Percentiles rank a stretch among this genome's conserved stretches.
phyloP scores from a whole-genome alignment of 2,113 vertebrate species.

The Eulemur rufifrons region DNA sequence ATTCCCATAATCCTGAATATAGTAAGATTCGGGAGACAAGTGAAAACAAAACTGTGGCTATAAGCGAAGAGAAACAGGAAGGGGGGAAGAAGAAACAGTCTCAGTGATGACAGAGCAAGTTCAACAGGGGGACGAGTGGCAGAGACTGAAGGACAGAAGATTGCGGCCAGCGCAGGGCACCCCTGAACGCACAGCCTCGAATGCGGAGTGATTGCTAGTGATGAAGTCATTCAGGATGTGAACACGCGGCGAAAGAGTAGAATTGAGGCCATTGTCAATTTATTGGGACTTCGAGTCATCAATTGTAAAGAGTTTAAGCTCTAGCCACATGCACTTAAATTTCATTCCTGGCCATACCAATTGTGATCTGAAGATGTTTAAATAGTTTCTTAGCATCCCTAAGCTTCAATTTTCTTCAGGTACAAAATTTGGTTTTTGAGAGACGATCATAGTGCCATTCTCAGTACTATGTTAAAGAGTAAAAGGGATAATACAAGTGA shows the following conservation, averaged over 20 bases:
- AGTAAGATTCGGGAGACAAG: neutral
- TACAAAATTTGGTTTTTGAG: neutral
- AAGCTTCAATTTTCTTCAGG: neutral
- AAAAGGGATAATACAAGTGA: neutral
- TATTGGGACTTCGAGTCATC: neutral
- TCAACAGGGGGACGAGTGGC: neutral
- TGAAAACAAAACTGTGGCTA: neutral
- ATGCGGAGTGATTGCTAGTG: neutral
- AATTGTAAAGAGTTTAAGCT: neutral
- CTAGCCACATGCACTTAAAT: neutral
- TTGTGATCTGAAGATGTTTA: neutral
- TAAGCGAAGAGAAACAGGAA: neutral
- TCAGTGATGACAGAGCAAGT: neutral
- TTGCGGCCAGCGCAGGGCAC: neutral
- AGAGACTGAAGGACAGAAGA: neutral
- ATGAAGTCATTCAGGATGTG: neutral
- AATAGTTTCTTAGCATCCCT: neutral
- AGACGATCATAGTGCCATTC: neutral
- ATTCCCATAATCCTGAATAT: neutral
- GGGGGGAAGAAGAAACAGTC: neutral
- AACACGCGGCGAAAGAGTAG: neutral
- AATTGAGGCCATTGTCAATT: neutral
- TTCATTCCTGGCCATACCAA: neutral
- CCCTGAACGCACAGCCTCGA: neutral
- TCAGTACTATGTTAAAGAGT: neutral